Conservation (phyloP, 2,888 invertebrate species). For the Magallana nippona region DNA sequence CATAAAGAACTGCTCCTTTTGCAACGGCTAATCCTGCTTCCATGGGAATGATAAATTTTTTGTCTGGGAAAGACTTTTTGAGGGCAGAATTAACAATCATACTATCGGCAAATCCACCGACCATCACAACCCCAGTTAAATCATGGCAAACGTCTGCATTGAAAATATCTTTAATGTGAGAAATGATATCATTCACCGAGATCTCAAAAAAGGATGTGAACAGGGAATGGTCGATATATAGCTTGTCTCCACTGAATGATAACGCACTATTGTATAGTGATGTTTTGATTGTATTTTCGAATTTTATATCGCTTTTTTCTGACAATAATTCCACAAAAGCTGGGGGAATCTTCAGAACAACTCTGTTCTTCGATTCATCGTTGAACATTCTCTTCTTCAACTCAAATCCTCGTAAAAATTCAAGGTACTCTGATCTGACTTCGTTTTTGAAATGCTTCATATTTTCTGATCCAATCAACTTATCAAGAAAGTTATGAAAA, state of each 20-base stretch:
- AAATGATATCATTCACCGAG: neutral
- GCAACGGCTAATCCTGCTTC: slow-evolving; percentile 1
- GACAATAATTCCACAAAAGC: too few relatives aligned
- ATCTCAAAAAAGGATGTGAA: neutral
- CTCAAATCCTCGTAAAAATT: too few relatives aligned
- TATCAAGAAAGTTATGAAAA: too few relatives aligned
- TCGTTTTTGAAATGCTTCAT: too few relatives aligned
- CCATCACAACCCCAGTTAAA: neutral
- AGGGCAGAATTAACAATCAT: neutral
- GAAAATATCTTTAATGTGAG: neutral
- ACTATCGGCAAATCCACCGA: slow-evolving; percentile 18
- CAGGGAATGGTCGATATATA: neutral
- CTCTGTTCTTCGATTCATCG: too few relatives aligned
- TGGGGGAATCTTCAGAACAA: too few relatives aligned
- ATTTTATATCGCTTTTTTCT: too few relatives aligned
- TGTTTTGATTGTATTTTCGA: too few relatives aligned
- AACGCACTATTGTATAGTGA: neutral
- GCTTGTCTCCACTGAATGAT: neutral
- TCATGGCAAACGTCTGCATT: neutral
- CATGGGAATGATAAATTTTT: slow-evolving; percentile 8
- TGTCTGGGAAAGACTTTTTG: neutral
- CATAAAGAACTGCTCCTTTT: slow-evolving; percentile 22
- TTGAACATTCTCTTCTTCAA: too few relatives aligned
- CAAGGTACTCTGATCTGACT: too few relatives aligned
- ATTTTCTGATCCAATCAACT: too few relatives aligned